Evolutionary conservation across 2,113 vertebrate species (phyloP), one percentile per base, ranked within the genome.

Genomic region (Mungos mungo): DNA sequence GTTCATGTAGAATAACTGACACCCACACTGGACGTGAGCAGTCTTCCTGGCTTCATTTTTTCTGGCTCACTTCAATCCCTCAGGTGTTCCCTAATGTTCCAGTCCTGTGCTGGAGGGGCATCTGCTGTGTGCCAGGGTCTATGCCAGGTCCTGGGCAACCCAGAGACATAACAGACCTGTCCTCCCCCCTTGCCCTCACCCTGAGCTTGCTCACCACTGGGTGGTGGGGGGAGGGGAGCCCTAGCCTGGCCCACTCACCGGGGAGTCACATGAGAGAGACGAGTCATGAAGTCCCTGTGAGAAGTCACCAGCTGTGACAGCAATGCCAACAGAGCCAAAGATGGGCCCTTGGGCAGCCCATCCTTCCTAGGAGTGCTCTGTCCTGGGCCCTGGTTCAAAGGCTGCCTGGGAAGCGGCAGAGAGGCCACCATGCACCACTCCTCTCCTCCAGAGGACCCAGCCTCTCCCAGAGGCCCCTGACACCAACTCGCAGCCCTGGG

Each of bases 11-110:
- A 86, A 57, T 3, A 12, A 45, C 31, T 11, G 79, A 68, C 31
- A 8, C 10, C 57, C 25, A n/a, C 23, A 7, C 2, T 33, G 14
- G 1, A 68, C 0, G 0, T 14, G 63, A 27, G 33, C 71, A 29
- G 38, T 10, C 66, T 68, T 47, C 77, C 65, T 57, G 57, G 13
- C 60, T 85, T 54, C 4, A 2, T 76, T 69, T 18, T 19, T 60
- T 10, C 29, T 23, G 71, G 38, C 45, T 57, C 71, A 29, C 74
- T 27, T 57, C n/a, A 71, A 45, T 25, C 57, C 11, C 65, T 38
- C 60, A 76, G 54, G 68, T 33, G 0, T 19, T 52, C n/a, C 6
- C 77, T 74, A 5, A 33, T 8, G 13, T 31, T 13, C 74, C 54
- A 4, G 45, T 27, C 74, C 86, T 38, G 15, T 68, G 71, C 71